Base-by-base conservation (phyloP, 2,113 vertebrate genomes). In the Anthoscopus minutus region DNA sequence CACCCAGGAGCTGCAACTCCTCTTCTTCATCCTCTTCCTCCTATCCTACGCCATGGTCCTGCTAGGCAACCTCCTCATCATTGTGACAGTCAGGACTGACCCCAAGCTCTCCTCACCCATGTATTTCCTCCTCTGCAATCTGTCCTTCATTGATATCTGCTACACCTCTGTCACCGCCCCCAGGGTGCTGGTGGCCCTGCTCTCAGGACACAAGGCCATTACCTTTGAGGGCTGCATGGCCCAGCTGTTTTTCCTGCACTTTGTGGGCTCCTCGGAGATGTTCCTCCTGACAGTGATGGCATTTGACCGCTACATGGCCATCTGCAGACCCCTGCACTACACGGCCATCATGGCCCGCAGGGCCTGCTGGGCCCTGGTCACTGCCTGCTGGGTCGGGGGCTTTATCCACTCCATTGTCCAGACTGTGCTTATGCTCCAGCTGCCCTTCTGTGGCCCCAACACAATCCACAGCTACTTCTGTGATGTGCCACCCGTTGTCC, bases 111-210 rank as follows among this genome's bases (percentile, higher is more conserved):
- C 94, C 67, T 97, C 94, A 0, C 96, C 97, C 13, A 94, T 97
- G 95, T 97, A 97, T 56, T 97, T 98, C 57, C 87, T 98, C 25
- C 86, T 98, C 28, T 94, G 96, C 84, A 95, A 97, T 21, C 84
- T 98, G 58, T 97, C 97, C 18, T 87, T 97, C 71, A 53, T 97
- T 9, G 98, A 98, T 2, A 96, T 97, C 78, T 97, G 97, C 66
- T 96, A 28, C 37, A 94, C 91, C 45, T 96, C 97, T 7, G 74
- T 97, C 86, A 97, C 86, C 2, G 40, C 57, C 19, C 98, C 97
- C 66, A 97, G 92, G 70, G 90, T 95, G 95, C 89, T 97, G 73
- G 64, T 83, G 77, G 96, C 94, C 77, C 94, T 96, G 73, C 51
- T 97, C 23, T 89, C 13, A 13, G 78, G 79, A 25, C 93, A 67